These are phyloP conservation scores for Sympetrum striolatum DNA, from an alignment of 2,888 invertebrate genomes.

Conservation along the genomic window DNA sequence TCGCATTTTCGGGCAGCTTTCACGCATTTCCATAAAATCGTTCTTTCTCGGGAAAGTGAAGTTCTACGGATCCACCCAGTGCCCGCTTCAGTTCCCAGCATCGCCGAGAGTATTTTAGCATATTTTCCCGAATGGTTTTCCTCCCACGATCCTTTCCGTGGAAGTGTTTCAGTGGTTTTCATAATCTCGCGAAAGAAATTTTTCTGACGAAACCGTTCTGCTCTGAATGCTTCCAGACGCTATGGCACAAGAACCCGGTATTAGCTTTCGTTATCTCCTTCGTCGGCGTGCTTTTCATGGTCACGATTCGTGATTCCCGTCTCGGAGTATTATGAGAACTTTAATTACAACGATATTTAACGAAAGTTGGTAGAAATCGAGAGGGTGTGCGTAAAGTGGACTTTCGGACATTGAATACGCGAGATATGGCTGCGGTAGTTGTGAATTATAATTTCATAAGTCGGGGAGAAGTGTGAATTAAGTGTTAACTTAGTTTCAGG, in stretches of 20 bases:
- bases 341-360: background rate
- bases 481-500: too few species aligned
- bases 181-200: background rate
- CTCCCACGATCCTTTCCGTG: background rate
- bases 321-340: background rate
- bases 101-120: too few species aligned
- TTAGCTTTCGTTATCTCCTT: background rate
- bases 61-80: too few species aligned
- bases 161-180: background rate
- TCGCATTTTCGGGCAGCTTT: too few species aligned
- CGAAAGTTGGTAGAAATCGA: background rate
- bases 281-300: background rate
- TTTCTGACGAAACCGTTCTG: conserved; percentile 34
- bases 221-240: conserved; percentile 10
- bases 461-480: too few species aligned
- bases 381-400: background rate
- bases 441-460: too few species aligned
- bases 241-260: background rate
- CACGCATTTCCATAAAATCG: too few species aligned
- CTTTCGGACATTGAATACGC: too few species aligned
- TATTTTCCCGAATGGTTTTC: background rate
- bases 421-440: too few species aligned
- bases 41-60: too few species aligned
- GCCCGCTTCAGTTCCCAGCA: too few species aligned
- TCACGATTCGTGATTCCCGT: background rate